phyloP scores from a whole-genome alignment of 1,140 invertebrate species.

The Hycleus cichorii region DNA sequence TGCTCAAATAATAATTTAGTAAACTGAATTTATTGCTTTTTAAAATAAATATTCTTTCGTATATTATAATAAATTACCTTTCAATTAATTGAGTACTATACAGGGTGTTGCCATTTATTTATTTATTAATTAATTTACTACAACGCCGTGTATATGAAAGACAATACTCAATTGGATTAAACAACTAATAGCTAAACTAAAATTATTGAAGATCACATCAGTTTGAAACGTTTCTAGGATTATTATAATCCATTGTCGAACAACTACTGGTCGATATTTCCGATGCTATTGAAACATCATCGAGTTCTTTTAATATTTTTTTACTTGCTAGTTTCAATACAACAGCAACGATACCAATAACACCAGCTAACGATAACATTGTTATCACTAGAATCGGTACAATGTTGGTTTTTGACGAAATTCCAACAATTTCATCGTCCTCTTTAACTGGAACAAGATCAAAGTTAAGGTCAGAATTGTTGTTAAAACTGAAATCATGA shows the following conservation, averaged over 20 bases:
- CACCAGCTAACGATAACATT: conserved; percentile 31
- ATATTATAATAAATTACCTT: neutral
- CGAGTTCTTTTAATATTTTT: conserved; percentile 24
- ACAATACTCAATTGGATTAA: conserved; percentile 13
- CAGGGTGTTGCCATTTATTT: conserved; percentile 14
- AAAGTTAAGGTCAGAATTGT: neutral
- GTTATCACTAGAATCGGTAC: conserved; percentile 33
- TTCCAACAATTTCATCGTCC: conserved; percentile 5
- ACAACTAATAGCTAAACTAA: neutral
- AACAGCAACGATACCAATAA: conserved; percentile 32
- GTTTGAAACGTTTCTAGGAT: neutral
- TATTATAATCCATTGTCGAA: conserved; percentile 19
- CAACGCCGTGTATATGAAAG: conserved; percentile 29
- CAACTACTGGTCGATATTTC: conserved; percentile 33
- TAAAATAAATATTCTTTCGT: neutral
- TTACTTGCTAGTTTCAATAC: conserved; percentile 26
- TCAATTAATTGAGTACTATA: conserved; percentile 29
- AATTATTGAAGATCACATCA: neutral
- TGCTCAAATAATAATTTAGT: conserved; percentile 35
- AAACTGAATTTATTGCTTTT: neutral
- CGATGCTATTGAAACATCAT: conserved; percentile 34
- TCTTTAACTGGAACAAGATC: conserved; percentile 24
- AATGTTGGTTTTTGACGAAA: conserved; percentile 21
- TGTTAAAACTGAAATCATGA: neutral
- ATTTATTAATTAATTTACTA: neutral